Evolutionary conservation across 2,888 invertebrate species (phyloP), one percentile per base, ranked within the genome.

Genomic region (Heliconius erato): DNA sequence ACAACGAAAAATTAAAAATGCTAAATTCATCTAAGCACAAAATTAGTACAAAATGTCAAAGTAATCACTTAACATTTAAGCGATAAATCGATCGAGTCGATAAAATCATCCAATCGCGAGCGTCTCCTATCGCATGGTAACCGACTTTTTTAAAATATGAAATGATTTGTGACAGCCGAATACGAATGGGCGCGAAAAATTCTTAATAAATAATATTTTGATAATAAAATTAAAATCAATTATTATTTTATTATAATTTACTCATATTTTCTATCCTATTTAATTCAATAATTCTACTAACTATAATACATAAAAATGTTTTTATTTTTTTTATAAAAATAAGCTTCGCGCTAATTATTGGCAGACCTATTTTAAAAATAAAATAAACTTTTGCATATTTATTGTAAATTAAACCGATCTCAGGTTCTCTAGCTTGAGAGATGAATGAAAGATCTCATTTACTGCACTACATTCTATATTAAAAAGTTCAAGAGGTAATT

Each of bases 401-500:
- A 72, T 26, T 71, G 4, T 40, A n/a, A 72, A 44, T 72, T 26
- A 26, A 72, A 49, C 72, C 26, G 12, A 72, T 16, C 26, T 26
- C 44, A 44, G 7, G 26, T 44, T 49, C 72, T 72, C 72, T 26
- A 72, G 44, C 26, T 49, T 16, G 44, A 7, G 16, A 72, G 72
- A 49, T 49, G 72, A 72, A 72, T 49, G 72, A 26, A 72, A 44
- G 44, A 72, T 49, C 72, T 26, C 72, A 72, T 72, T 44, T 72
- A 72, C 26, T 35, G 35, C 26, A 16, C 35, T 35, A 76, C 26
- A 16, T 35, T 59, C 28, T 35, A 32, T 59, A 76, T 67, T 67
- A 67, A 28, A 68, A 74, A 81, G 35, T 68, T 69, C 40, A 69
- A 74, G 35, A 69, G 68, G 49, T 67, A 59, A 76, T 81, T 35